A percentile compares a stretch with the other conserved stretches of the same genome.
Evolutionary conservation across 2,888 invertebrate genomes (phyloP).

Genomic region (Blastobasis lacticolella): DNA sequence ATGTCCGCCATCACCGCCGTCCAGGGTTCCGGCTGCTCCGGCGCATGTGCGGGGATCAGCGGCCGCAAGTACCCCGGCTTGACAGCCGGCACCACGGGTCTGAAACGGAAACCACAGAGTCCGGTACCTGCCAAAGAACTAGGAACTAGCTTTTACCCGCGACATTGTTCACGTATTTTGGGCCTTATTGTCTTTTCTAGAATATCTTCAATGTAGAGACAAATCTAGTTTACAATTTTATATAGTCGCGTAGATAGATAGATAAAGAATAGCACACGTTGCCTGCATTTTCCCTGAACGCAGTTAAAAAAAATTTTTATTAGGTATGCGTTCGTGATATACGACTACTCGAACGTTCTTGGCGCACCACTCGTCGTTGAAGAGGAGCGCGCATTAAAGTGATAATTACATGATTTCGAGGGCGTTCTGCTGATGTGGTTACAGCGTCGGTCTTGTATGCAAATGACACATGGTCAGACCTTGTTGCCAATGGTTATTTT

Average conservation of each 20-base stretch:
- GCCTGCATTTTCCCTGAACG: too few relatives aligned
- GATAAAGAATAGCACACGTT: neutral
- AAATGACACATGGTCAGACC: too few relatives aligned
- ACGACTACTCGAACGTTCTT: too few relatives aligned
- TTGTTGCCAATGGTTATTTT: too few relatives aligned
- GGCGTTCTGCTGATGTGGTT: too few relatives aligned
- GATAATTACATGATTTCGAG: too few relatives aligned
- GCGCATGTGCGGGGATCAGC: conserved; percentile 89
- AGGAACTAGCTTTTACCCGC: too few relatives aligned
- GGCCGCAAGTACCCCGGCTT: conserved; percentile 94
- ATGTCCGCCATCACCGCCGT: conserved; percentile 93
- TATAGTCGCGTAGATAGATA: neutral
- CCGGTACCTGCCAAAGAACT: neutral
- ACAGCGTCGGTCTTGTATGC: too few relatives aligned
- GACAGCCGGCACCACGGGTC: conserved; percentile 91
- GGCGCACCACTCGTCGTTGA: too few relatives aligned
- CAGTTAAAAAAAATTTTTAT: too few relatives aligned
- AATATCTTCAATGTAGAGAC: neutral
- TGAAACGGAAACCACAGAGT: conserved; percentile 38
- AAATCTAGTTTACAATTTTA: neutral
- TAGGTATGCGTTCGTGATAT: too few relatives aligned
- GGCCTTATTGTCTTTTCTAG: neutral
- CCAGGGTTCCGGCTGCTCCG: conserved; percentile 90
- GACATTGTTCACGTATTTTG: neutral
- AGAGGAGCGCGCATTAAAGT: too few relatives aligned